These are phyloP conservation scores for Oreotrochilus melanogaster DNA, from an alignment of 2,113 vertebrate species.

Conservation along the genomic window DNA sequence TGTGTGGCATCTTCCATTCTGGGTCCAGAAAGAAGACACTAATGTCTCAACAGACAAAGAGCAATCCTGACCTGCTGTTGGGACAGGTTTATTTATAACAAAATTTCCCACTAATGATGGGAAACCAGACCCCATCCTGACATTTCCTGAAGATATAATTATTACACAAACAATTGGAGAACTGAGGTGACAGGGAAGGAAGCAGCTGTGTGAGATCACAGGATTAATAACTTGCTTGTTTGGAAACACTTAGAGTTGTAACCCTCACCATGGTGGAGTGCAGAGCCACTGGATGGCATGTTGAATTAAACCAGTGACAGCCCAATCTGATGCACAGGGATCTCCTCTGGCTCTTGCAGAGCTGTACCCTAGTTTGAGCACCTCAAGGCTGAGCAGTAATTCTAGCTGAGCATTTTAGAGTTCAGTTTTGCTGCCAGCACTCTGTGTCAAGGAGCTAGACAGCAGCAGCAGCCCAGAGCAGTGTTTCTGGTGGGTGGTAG, in stretches of 20 bases:
- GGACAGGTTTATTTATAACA: conserved; percentile 66
- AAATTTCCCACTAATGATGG: not conserved
- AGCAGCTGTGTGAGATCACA: not conserved
- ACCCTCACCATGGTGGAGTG: not conserved
- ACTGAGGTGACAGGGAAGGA: not conserved
- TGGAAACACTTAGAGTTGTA: not conserved
- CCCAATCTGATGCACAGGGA: not conserved
- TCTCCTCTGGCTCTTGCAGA: not conserved
- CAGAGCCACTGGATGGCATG: not conserved
- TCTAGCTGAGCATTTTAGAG: not conserved
- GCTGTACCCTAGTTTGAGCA: not conserved
- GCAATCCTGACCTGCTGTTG: conserved; percentile 58
- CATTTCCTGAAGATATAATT: not conserved
- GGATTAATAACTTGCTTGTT: not conserved
- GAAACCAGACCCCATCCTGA: not conserved
- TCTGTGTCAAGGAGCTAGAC: not conserved
- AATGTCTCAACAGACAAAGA: not conserved
- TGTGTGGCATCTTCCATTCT: not conserved
- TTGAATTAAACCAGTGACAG: not conserved
- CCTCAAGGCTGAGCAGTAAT: not conserved
- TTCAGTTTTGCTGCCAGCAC: not conserved
- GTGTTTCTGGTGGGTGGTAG: not conserved
- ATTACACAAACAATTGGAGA: conserved; percentile 4
- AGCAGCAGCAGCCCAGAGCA: not conserved
- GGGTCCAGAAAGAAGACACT: not conserved